Evolutionary conservation across 1,140 invertebrate genomes (phyloP), one percentile per base, ranked within the genome.

Genomic region (Drosophila tani): DNA sequence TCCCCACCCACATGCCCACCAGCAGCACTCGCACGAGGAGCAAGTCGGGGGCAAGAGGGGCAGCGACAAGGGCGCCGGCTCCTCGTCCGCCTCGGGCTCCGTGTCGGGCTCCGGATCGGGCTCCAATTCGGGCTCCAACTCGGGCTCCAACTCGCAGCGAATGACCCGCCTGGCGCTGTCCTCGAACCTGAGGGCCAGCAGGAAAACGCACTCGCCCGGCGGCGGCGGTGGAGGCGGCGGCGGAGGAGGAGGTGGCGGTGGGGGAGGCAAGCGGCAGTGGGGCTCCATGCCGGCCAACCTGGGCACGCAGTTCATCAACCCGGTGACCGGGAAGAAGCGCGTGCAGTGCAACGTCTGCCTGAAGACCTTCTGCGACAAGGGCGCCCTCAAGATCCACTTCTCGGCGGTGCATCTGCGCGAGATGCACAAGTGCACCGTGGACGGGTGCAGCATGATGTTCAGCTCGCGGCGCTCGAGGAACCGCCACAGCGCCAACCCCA

Each of bases 331-430:
- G 1, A 99, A 99, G 93, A 99, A 99, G 92, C 95, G 99, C 69
- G 99, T 99, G 6, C 97, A 99, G 91, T 99, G 99, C 93, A 98
- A 99, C 86, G 98, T 99, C 38, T 99, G 99, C 92, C 94, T 99
- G 57, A 99, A 99, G 93, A 99, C 99, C 32, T 99, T 99, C 94
- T 99, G 99, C 94, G 99, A 99, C 94, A 99, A 99, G 94, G 98
- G 98, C 58, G 99, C 99, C 1, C 94, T 99, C 1, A 99, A 99
- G 94, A 99, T 99, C 24, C 99, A 99, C 92, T 99, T 99, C 92
- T 99, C 98, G 50, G 99, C 99, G 0, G 99, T 99, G 7, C 99
- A 99, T 93, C 93, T 99, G 63, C 95, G 98, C 19, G 99, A 99
- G 94, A 99, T 99, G 99, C 99, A 99, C 93, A 98, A 98, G 93